Base-by-base conservation (phyloP, 2,113 vertebrate genomes). In the Cephalopterus ornatus region DNA sequence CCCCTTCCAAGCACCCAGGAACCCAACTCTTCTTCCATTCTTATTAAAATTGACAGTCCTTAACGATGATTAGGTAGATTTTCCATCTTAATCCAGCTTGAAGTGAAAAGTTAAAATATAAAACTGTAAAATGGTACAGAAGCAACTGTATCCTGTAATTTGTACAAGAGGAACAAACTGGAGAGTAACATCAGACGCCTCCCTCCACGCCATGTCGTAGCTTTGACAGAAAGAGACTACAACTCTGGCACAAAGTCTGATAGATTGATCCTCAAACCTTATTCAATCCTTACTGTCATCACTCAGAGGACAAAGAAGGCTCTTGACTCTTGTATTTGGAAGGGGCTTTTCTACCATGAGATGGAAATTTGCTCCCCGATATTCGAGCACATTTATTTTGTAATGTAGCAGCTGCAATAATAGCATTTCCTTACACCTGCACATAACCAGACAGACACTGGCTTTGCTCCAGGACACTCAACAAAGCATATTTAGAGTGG, bases 61-160 rank as follows among this genome's bases (percentile, higher is more conserved):
- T 72, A 22, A 63, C 20, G n/a, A 52, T 0, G 0, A 52, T 42
- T 42, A 33, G 2, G 28, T n/a, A 67, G 37, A 53, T 67, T n/a
- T 81, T 74, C 74, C 28, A 17, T 63, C 78, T 73, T 58, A 76
- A 80, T 39, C 55, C 41, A 76, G 8, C 17, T 72, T 61, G 30
- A 75, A 67, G 23, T 35, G 16, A 75, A 82, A 74, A 73, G 47
- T 30, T 35, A 30, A 68, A 68, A 85, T 8, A 42, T 14, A 22
- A 44, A 63, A 39, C 53, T 65, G 65, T 30, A 8, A 52, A 72
- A 33, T 44, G 27, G 11, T 12, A 37, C 28, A 49, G n/a, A 61
- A 82, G 22, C 16, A 27, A 41, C 27, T 33, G 6, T 13, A 53
- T 9, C 42, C 41, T 59, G 22, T 32, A 83, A 65, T 21, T 9